Conservation (phyloP, 2,113 vertebrate genomes). For the Danio rerio region GRCz12tu NC_133187.1:9331501-9332000, state of each 20-base stretch:
- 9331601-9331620: background rate
- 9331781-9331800: constrained; percentile 59
- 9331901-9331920: constrained; percentile 13
- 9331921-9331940: constrained; percentile 12
- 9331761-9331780: constrained; percentile 62
- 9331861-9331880: constrained; percentile 52
- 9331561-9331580: background rate
- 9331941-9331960: background rate
- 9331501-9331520: background rate
- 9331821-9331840: constrained; percentile 61
- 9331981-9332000: background rate
- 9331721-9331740: constrained; percentile 66
- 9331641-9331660: constrained; percentile 28
- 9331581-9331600: background rate
- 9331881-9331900: constrained; percentile 23
- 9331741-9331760: constrained; percentile 58
- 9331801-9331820: constrained; percentile 65
- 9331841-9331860: constrained; percentile 72
- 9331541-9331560: background rate
- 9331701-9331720: constrained; percentile 58
- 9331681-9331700: constrained; percentile 69
- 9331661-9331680: constrained; percentile 65
- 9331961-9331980: background rate
- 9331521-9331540: background rate
- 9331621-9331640: no score